Evolutionary conservation across 2,888 invertebrate species (phyloP).

Genomic region (Parthenolecanium corni): DNA sequence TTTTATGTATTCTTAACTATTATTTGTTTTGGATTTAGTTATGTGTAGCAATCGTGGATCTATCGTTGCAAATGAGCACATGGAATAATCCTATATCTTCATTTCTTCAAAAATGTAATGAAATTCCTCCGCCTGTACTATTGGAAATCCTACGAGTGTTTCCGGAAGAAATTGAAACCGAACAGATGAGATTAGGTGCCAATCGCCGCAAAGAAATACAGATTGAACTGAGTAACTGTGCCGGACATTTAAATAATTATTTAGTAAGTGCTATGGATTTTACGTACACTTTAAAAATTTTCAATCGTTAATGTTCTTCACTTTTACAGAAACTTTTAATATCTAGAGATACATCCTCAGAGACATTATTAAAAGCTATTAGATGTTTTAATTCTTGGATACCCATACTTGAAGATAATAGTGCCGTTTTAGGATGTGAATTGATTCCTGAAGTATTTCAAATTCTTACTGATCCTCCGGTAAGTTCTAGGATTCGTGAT

Average conservation of each 20-base stretch:
- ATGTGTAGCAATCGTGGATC: conserved; percentile 82
- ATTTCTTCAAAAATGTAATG: conserved; percentile 62
- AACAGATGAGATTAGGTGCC: conserved; percentile 68
- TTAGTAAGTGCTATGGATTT: conserved; percentile 43
- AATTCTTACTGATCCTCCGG: conserved; percentile 18
- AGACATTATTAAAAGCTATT: conserved; percentile 21
- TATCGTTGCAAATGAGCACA: conserved; percentile 82
- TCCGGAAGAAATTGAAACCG: conserved; percentile 87
- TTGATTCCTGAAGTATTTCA: conserved; percentile 29
- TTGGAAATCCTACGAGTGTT: conserved; percentile 85
- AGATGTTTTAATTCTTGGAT: conserved; percentile 31
- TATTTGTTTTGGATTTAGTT: conserved; percentile 43
- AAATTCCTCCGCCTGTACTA: conserved; percentile 57
- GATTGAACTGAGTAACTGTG: conserved; percentile 62
- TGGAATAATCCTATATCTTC: conserved; percentile 85
- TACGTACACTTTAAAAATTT: background rate
- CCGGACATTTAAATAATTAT: conserved; percentile 65
- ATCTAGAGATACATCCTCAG: conserved; percentile 1
- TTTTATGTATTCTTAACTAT: background rate
- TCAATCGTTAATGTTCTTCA: background rate
- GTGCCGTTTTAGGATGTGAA: conserved; percentile 25
- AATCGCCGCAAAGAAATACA: conserved; percentile 79
- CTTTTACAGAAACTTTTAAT: conserved; percentile 4
- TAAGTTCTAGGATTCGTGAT: conserved; percentile 1
- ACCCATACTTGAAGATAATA: conserved; percentile 19